Evolutionary conservation across 2,113 vertebrate species (phyloP).

Genomic region (Spilogale gracilis): DNA sequence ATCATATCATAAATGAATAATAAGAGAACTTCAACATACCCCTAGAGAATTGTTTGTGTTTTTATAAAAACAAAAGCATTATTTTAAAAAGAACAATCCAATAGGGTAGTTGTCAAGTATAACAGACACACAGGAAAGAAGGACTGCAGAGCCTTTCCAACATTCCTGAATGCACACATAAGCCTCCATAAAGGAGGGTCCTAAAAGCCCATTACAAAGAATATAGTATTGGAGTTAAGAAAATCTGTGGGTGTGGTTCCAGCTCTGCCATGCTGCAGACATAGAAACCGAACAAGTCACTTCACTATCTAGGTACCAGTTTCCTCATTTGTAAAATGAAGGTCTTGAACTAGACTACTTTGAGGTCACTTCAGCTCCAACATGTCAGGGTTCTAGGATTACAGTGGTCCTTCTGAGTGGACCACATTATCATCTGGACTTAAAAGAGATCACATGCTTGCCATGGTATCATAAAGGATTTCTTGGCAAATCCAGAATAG

Average conservation of each 20-base stretch:
- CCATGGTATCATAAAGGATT: not conserved
- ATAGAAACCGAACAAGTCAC: not conserved
- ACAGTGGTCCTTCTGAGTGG: not conserved
- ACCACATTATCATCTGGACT: not conserved
- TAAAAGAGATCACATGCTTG: not conserved
- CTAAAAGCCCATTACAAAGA: not conserved
- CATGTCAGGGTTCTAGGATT: not conserved
- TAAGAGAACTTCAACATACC: not conserved
- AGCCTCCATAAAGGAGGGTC: not conserved
- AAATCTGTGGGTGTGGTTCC: not conserved
- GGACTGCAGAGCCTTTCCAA: not conserved
- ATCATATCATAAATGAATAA: not conserved
- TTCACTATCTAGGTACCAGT: not conserved
- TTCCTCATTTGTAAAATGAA: constrained; percentile 47
- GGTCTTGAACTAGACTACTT: not conserved
- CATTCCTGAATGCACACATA: not conserved
- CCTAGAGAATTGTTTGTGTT: not conserved
- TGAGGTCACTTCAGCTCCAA: not conserved
- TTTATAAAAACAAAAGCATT: constrained; percentile 26
- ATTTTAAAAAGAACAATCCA: not conserved
- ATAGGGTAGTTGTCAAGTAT: not conserved
- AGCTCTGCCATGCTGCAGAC: not conserved
- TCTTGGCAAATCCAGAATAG: not conserved
- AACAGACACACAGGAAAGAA: not conserved
- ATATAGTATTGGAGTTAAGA: not conserved